Evolutionary conservation across 2,113 vertebrate genomes (phyloP), one percentile per base, ranked within the genome.

Genomic region (Tetraodon nigroviridis): DNA sequence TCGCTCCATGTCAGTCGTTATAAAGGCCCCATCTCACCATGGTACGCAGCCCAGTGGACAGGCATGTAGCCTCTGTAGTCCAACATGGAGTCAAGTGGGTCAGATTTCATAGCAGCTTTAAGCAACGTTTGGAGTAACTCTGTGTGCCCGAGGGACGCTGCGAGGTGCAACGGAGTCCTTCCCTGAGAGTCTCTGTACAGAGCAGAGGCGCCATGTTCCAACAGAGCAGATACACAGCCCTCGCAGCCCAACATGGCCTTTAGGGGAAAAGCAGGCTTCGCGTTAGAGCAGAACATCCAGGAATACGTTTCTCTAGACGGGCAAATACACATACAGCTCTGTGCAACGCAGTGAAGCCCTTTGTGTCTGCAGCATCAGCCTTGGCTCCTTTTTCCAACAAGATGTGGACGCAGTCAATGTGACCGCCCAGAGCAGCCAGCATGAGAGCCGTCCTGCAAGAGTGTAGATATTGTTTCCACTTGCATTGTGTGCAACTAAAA

Each of bases 21-120:
- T 4, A 58, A 18, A 16, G 49, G 41, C 16, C 4, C 7, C 12
- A 55, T 49, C 87, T 85, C 61, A 99, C 96, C 96, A 7, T 95
- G 92, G 89, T 97, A 95, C 13, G 94, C 93, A 67, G 95, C 96
- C 95, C 96, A 98, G 91, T 98, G 96, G 80, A 93, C 90, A 47
- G 95, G 96, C 3, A 92, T 95, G 91, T 93, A 95, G 58, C 94
- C 93, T 3, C 92, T 94, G 85, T 93, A 93, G 76, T 98, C 96
- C 79, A 95, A 90, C 69, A 93, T 90, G 1, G 92, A 90, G 81
- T 98, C 96, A 78, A 96, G 87, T 55, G 94, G 92, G 84, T 98
- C 94, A 14, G 90, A 89, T 77, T 92, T 93, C 49, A 90, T 82
- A 5, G 92, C 92, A 2, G 92, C 93, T 72, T 92, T 92, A 47